These are phyloP conservation scores for Crotalus horridus DNA, from an alignment of 2,113 vertebrate species.

Conservation along the genomic window DNA sequence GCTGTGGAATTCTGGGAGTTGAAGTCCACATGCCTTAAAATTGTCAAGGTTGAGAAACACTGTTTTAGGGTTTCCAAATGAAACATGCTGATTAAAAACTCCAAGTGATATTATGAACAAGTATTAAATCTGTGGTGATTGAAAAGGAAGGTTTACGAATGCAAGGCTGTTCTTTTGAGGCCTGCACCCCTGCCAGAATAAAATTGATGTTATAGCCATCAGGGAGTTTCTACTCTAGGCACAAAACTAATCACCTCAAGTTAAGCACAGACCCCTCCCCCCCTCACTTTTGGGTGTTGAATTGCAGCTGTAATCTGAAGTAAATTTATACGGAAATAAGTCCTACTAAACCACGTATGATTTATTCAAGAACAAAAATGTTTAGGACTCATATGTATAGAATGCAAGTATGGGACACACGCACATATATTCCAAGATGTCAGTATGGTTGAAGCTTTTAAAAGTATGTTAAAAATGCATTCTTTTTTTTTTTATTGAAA, in stretches of 20 bases:
- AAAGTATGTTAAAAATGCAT: not conserved
- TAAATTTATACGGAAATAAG: not conserved
- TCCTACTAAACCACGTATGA: not conserved
- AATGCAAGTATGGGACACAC: not conserved
- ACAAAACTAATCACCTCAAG: not conserved
- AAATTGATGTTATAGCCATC: not conserved
- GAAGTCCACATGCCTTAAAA: too few relatives aligned
- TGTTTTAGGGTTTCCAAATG: not conserved
- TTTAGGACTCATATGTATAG: not conserved
- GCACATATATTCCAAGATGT: not conserved
- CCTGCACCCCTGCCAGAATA: not conserved
- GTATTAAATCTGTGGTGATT: not conserved
- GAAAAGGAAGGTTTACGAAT: rapidly evolving
- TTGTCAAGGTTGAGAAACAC: too few relatives aligned
- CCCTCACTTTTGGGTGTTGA: not conserved
- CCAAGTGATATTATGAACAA: conserved; percentile 4
- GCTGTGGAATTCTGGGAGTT: too few relatives aligned
- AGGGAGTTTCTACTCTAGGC: not conserved
- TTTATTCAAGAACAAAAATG: not conserved
- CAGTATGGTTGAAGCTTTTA: not conserved
- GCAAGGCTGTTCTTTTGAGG: not conserved
- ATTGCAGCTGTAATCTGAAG: not conserved
- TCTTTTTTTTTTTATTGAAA: too few relatives aligned
- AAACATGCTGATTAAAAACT: conserved; percentile 8
- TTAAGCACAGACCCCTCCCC: not conserved